Conservation (phyloP, 2,888 invertebrate species). For the Spisula subtruncata region DNA sequence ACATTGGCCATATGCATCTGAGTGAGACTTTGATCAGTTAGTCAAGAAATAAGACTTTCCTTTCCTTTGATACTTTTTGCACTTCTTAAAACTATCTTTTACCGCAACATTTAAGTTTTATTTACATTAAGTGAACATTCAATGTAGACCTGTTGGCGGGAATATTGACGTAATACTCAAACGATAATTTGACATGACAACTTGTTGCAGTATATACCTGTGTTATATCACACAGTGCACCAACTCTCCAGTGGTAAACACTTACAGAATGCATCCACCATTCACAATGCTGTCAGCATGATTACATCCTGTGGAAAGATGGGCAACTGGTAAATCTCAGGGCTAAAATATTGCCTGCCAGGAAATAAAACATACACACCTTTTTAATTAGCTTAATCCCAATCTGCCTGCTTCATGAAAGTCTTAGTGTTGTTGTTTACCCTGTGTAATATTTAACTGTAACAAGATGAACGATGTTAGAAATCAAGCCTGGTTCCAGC, state of each 20-base stretch:
- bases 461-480: no score
- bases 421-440: no score
- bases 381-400: background rate
- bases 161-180: background rate
- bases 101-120: no score
- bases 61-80: no score
- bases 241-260: background rate
- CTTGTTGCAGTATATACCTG: conserved; percentile 1
- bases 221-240: background rate
- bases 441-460: no score
- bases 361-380: background rate
- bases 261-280: background rate
- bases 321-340: background rate
- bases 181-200: background rate
- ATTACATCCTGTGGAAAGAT: conserved; percentile 1
- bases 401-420: no score
- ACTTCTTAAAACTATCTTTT: no score
- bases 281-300: background rate
- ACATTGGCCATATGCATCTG: no score
- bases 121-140: no score
- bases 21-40: no score
- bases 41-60: no score
- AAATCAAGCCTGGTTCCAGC: no score
- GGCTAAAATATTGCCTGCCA: background rate
- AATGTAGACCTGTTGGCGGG: background rate